Evolutionary conservation across 35 echinoderm and acorn worm species (phyloP), one percentile per base, ranked within the genome.

Genomic region (Ophioderma brevispina): DNA sequence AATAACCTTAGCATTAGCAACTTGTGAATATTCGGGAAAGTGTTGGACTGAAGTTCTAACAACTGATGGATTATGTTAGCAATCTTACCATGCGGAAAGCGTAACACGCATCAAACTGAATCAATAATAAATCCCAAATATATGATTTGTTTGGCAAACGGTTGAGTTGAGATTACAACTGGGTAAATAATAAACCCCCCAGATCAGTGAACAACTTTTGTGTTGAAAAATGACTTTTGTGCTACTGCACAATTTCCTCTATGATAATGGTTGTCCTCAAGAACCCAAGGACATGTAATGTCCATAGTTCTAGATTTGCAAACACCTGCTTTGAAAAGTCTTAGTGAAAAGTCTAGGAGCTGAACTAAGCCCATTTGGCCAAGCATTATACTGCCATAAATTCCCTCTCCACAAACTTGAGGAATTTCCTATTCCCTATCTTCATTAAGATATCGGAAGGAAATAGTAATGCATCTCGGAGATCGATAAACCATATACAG

Each of bases 71-170:
- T 77, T 31, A 80, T 90, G 43, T 85, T 36, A 30, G 0, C 17
- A 23, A 0, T 49, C 52, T 94, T 90, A 0, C 75, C 30, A 32
- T 34, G 21, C 33, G 78, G 84, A 31, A n/a, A 86, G n/a, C 17
- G 35, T 28, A 3, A 94, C 76, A 33, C 37, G 80, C 82, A 94
- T 90, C 0, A 78, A 25, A n/a, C 36, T 14, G 92, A 90, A 41
- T 94, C 63, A 39, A 95, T 76, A 11, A 84, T 75, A 39, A 95
- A 95, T 33, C 88, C 88, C 13, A 91, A 42, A 77, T 87, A 87
- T 2, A 55, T 42, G 1, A 91, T 78, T 83, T 77, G 0, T 37
- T 85, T n/a, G n/a, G 70, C 15, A 32, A 28, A 38, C 84, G 93
- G 0, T 87, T 38, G 41, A 91, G 75, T 46, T 82, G 33, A 35